Base-by-base conservation (phyloP, 2,113 vertebrate species). In the Helogale parvula region DNA sequence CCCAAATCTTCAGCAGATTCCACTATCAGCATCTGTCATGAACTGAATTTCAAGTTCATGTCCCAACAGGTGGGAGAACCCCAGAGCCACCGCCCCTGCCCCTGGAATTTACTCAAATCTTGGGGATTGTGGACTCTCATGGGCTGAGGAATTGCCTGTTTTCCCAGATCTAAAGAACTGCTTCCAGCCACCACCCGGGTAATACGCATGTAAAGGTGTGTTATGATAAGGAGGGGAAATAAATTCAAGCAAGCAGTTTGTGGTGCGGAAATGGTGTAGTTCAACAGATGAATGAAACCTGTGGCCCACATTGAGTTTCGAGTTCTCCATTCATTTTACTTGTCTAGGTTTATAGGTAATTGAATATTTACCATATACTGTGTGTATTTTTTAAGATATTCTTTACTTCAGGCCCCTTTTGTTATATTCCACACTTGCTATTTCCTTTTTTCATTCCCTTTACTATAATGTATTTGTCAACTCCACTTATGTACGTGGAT, bases 391-490 rank as follows among this genome's bases (percentile, higher is more conserved):
- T 85, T 38, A 69, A 80, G 29, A 60, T 52, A 54, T 81, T 93
- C 29, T 57, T 63, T 89, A 0, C 77, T 97, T 77, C 52, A 85
- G 7, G 13, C 47, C 71, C 8, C 38, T 95, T 88, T 82, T 82
- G 41, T 29, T 50, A 17, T 84, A 66, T 68, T 33, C 31, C 14
- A 16, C 41, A 14, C 14, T 66, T 66, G 9, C 16, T 50, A 15
- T 79, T 93, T 94, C 21, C 88, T 94, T 80, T 85, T 38, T 50
- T 90, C n/a, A 50, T 76, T 80, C 74, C 60, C 35, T 68, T 93
- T 45, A n/a, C 76, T 92, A 54, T 57, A 29, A 6, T 83, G 14
- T 86, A 79, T 94, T 86, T 65, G 79, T 88, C 29, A 52, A 77
- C 7, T 35, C 25, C 52, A 47, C 8, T 77, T 90, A 66, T 15